These are phyloP conservation scores for Salmo trutta DNA, from an alignment of 2,797 vertebrate genomes.

Conservation along the genomic window DNA sequence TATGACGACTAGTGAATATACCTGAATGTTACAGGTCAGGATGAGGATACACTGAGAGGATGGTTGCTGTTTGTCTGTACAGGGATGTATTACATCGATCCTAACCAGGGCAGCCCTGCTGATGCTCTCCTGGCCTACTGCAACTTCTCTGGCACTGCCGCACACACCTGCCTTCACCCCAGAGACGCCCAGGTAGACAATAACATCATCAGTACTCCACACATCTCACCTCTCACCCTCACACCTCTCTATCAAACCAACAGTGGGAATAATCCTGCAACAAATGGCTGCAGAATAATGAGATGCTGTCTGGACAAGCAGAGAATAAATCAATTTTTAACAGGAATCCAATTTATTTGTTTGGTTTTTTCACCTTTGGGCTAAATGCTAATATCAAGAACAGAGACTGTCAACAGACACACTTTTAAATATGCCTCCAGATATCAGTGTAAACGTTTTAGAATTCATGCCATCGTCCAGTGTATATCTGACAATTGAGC, in stretches of 20 bases:
- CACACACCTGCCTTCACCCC: constrained; percentile 84
- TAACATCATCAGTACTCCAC: constrained; percentile 9
- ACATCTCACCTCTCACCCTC: neutral
- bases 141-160: constrained; percentile 79
- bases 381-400: constrained; percentile 30
- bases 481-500: neutral
- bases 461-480: neutral
- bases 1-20: neutral
- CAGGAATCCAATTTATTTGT: constrained; percentile 13
- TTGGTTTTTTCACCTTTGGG: constrained; percentile 19
- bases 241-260: neutral
- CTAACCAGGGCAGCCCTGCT: constrained; percentile 86
- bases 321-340: constrained; percentile 8
- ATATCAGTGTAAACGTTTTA: constrained; percentile 11
- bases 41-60: constrained; percentile 6
- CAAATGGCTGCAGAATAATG: constrained; percentile 8
- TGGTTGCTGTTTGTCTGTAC: constrained; percentile 40
- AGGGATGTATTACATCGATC: constrained; percentile 92
- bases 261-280: neutral
- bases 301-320: neutral
- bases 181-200: constrained; percentile 74
- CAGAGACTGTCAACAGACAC: constrained; percentile 21
- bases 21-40: neutral
- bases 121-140: constrained; percentile 86
- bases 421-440: neutral